A percentile compares a stretch with the other conserved stretches of the same genome.
Conservation (phyloP, 2,888 invertebrate species). For the Andrena trimmerana region DNA sequence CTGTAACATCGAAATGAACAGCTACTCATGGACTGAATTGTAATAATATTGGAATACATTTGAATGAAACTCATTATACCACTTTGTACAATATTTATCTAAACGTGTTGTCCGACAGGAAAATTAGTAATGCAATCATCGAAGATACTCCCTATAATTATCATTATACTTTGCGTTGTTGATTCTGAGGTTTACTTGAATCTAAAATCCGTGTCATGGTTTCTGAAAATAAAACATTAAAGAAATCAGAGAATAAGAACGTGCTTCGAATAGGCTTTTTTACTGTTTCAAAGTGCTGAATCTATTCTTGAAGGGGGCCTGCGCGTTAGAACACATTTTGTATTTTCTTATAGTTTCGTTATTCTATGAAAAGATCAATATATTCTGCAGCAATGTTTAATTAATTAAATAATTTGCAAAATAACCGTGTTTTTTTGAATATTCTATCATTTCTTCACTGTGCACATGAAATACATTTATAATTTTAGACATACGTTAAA, state of each 20-base stretch:
- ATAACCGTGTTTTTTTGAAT: background rate
- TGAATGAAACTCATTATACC: background rate
- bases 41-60: background rate
- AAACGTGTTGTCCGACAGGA: too few relatives aligned
- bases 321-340: background rate
- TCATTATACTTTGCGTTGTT: too few relatives aligned
- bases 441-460: background rate
- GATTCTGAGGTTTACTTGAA: background rate
- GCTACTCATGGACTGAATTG: background rate
- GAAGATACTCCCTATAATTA: too few relatives aligned
- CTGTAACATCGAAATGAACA: too few relatives aligned
- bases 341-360: background rate
- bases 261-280: background rate
- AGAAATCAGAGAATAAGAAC: background rate
- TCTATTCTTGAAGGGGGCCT: background rate
- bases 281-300: background rate
- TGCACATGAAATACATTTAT: background rate
- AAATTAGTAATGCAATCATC: too few relatives aligned
- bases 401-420: conserved; percentile 9
- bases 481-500: conserved; percentile 3
- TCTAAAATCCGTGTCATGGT: background rate
- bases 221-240: background rate
- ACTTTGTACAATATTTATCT: too few relatives aligned
- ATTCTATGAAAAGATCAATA: conserved; percentile 6
- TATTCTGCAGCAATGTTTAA: background rate